phyloP scores from a whole-genome alignment of 2,113 vertebrate genomes.

The Euleptes europaea region DNA sequence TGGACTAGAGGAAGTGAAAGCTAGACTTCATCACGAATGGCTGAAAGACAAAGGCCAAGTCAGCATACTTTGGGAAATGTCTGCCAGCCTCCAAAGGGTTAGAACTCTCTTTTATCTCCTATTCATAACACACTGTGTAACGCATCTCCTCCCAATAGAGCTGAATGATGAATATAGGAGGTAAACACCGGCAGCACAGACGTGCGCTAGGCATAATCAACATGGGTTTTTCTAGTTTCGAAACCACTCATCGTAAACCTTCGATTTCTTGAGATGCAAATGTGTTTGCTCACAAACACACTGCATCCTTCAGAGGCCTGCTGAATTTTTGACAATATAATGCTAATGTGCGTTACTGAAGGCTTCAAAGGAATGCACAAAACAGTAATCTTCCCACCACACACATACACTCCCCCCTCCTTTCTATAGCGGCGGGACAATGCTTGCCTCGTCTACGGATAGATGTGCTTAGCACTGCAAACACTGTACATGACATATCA shows the following conservation, averaged over 20 bases:
- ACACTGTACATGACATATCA: neutral
- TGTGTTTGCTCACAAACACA: slow-evolving; percentile 12
- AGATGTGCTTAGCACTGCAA: neutral
- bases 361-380: neutral
- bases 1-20: too few species aligned
- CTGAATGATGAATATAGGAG: neutral
- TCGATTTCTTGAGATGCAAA: neutral
- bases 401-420: neutral
- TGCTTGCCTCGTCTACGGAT: slow-evolving; percentile 5
- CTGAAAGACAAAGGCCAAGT: neutral
- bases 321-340: slow-evolving; percentile 26
- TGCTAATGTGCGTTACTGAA: neutral
- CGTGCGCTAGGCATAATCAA: neutral
- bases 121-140: neutral
- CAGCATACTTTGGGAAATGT: neutral
- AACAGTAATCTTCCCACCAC: slow-evolving; percentile 6
- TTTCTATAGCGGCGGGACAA: neutral
- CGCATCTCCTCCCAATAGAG: neutral
- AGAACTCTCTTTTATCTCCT: neutral
- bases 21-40: neutral
- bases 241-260: neutral
- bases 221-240: neutral
- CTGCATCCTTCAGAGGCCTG: slow-evolving; percentile 13
- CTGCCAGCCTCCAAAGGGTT: neutral
- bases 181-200: neutral